A percentile compares a stretch with the other conserved stretches of the same genome.
These are phyloP conservation scores for Chromis chromis DNA, from an alignment of 2,797 vertebrate species.

Conservation along the genomic window DNA sequence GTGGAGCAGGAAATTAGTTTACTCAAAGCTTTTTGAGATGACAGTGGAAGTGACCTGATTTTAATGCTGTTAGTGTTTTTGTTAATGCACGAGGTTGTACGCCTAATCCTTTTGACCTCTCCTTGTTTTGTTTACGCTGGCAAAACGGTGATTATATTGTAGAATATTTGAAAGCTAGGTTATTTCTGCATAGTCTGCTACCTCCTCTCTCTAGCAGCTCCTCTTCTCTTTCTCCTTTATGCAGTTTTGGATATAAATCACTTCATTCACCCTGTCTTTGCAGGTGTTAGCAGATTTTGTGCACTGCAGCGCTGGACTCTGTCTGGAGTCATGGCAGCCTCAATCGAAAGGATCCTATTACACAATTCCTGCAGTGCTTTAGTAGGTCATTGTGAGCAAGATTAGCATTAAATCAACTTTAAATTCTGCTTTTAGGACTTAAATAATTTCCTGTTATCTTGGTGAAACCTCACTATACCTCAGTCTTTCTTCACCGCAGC, in stretches of 20 bases:
- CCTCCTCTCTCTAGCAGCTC: neutral
- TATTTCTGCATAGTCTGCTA: neutral
- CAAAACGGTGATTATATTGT: neutral
- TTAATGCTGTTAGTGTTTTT: neutral
- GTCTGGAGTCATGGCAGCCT: constrained; percentile 20
- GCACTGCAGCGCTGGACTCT: constrained; percentile 24
- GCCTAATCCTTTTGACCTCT: neutral
- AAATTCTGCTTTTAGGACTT: neutral
- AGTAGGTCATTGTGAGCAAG: constrained; percentile 10
- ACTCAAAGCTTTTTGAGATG: constrained; percentile 9
- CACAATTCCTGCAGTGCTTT: constrained; percentile 18
- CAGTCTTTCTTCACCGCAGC: too few species aligned
- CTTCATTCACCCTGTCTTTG: constrained; percentile 1
- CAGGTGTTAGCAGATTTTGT: constrained; percentile 37
- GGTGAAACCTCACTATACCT: neutral
- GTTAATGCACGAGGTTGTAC: neutral
- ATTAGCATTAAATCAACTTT: neutral
- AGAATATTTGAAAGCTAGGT: neutral
- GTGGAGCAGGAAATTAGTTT: constrained; percentile 23
- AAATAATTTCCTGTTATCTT: neutral
- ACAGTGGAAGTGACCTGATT: neutral
- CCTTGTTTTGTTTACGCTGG: constrained; percentile 10
- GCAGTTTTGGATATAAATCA: constrained; percentile 1
- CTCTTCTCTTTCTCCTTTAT: neutral
- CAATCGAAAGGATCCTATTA: constrained; percentile 33